Evolutionary conservation across 2,113 vertebrate genomes (phyloP), one percentile per base, ranked within the genome.

Genomic region (Shinisaurus crocodilurus): DNA sequence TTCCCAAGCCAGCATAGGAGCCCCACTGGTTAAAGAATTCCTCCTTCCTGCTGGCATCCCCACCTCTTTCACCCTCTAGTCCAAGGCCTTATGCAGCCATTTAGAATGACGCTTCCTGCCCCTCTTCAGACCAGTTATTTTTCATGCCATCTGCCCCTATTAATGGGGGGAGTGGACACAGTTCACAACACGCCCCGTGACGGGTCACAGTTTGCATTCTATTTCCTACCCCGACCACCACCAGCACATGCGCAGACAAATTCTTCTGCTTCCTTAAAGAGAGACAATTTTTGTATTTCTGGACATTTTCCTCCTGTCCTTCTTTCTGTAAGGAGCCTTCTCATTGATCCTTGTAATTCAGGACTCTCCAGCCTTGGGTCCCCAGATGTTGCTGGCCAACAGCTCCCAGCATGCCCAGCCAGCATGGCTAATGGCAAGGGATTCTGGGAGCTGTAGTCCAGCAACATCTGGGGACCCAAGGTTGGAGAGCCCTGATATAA

Each of bases 1-100:
- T 91, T 77, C 16, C 79, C 92, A 81, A 27, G 76, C 45, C 80
- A 77, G 37, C 63, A 57, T 25, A 43, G 83, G 48, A 90, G 75
- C n/a, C 63, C 63, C 82, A 57, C 65, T 86, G 48, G 18, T 70
- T 69, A 15, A 16, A 80, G 83, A 80, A 69, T 70, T 57, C 9
- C 32, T 50, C 43, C 76, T 50, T 88, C 76, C 63, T 88, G 43
- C 60, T 23, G 43, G 23, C 15, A 20, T 48, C 67, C 18, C 67
- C n/a, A 60, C 25, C 87, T 54, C 63, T 43, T 50, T 13, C 37
- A 16, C 60, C 1, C 1, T 76, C 12, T 48, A 63, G 57, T 69
- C 77, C 76, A 81, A 27, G n/a, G 75, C 75, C 75, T 77, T 15
- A 27, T 20, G 34, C 45, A 50, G 43, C 50, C 32, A 67, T 65